A percentile compares a stretch with the other conserved stretches of the same genome.
Evolutionary conservation across 2,888 invertebrate species (phyloP).

Genomic region (Chamaedrilus cognettii): DNA sequence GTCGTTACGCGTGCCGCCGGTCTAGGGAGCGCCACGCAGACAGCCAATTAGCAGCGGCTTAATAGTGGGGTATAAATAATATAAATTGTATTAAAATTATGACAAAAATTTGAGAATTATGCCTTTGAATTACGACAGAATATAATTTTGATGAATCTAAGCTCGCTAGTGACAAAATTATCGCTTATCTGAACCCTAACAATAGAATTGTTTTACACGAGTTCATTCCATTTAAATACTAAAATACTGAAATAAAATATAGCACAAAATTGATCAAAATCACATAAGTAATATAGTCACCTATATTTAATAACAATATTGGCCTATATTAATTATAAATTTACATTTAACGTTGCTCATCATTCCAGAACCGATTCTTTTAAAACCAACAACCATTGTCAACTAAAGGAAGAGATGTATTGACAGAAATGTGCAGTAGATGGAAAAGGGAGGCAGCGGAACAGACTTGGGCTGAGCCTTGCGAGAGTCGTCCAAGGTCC

Average conservation of each 20-base stretch:
- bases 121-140: not conserved
- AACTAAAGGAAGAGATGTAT: too few species aligned
- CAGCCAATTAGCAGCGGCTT: too few species aligned
- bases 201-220: too few species aligned
- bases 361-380: too few species aligned
- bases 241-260: too few species aligned
- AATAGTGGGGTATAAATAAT: not conserved
- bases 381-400: too few species aligned
- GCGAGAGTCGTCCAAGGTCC: slow-evolving; percentile 71
- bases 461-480: slow-evolving; percentile 15
- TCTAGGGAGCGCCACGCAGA: too few species aligned
- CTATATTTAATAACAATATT: too few species aligned
- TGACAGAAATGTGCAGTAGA: not conserved
- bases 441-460: slow-evolving; percentile 10
- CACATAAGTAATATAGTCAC: too few species aligned
- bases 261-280: too few species aligned
- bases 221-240: too few species aligned
- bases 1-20: slow-evolving; percentile 48
- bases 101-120: slow-evolving; percentile 41
- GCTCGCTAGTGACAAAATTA: not conserved
- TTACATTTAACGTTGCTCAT: too few species aligned
- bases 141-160: not conserved
- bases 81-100: not conserved
- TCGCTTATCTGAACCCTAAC: not conserved
- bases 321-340: not conserved